Evolutionary conservation across 2,797 vertebrate genomes (phyloP).

Genomic region (Prunella strophiata): DNA sequence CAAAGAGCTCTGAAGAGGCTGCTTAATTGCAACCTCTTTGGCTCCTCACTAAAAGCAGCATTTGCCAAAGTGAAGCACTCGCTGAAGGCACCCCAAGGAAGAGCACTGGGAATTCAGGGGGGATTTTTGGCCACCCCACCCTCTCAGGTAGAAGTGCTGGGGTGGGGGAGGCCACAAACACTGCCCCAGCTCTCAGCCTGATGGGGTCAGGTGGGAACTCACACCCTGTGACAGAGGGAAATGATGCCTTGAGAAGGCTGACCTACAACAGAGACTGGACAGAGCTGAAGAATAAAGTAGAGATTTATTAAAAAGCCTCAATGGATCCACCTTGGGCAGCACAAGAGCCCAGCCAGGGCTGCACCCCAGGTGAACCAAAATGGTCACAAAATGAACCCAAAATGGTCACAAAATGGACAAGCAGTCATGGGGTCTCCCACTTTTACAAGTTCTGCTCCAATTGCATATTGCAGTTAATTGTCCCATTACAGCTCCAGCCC

Average conservation of each 20-base stretch:
- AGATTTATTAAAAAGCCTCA: neutral
- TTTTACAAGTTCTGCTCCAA: neutral
- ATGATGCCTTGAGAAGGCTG: neutral
- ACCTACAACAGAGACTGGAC: neutral
- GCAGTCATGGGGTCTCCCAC: neutral
- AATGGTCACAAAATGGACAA: neutral
- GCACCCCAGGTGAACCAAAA: no score
- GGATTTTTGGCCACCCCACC: rapidly evolving
- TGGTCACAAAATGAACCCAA: neutral
- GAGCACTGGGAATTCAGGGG: neutral
- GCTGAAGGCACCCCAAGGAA: neutral
- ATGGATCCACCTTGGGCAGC: neutral
- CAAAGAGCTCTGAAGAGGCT: neutral
- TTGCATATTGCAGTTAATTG: neutral
- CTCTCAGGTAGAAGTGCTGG: neutral
- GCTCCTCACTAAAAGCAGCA: neutral
- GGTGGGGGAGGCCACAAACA: neutral
- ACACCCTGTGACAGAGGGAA: rapidly evolving
- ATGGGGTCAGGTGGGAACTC: neutral
- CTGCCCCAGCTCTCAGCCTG: neutral
- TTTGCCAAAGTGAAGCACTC: neutral
- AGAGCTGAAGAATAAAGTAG: neutral
- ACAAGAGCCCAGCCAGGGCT: neutral
- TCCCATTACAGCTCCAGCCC: neutral
- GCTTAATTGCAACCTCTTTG: neutral